Evolutionary conservation across 2,113 vertebrate genomes (phyloP), one percentile per base, ranked within the genome.

Genomic region (Progne subis): DNA sequence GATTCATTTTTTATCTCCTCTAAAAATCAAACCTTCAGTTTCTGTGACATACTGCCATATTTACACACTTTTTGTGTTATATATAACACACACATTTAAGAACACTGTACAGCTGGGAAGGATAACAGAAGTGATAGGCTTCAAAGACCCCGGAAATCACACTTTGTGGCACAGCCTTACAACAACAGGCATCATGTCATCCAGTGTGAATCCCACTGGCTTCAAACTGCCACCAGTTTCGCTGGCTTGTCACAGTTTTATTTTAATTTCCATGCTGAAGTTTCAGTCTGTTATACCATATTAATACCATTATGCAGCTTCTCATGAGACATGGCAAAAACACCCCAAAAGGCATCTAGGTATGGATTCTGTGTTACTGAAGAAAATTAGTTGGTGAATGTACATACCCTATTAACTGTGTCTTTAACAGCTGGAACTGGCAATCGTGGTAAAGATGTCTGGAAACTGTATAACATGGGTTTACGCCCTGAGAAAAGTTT

Each of bases 381-480:
- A 53, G 25, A 67, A 70, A 92, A n/a, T 8, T 1, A 79, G 44
- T 2, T 41, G 24, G 46, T 72, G 31, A 52, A 37, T 31, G 37
- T 70, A 97, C 98, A 56, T 92, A 99, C 99, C 98, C 99, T 98
- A 46, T 24, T 98, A 91, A 99, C 97, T 4, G 99, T 99, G 96
- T 99, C 98, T 87, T 98, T 98, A 64, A 99, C 94, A 11, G 97
- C 17, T 11, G 99, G 99, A 78, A 99, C 98, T 1, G 99, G 99
- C 52, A 99, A 96, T 37, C 98, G 98, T 4, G 99, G 99, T 60
- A 99, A 95, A 4, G 99, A 99, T 5, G 98, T 99, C 98, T 99
- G 99, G 98, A 99, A 99, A 94, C 99, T 99, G 97, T 99, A 99
- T 26, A 99, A 87, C 99, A 99, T 99, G 57, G 99, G 99, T 77